phyloP scores from a whole-genome alignment of 2,797 vertebrate species.

The Cephalopachus bancanus region DNA sequence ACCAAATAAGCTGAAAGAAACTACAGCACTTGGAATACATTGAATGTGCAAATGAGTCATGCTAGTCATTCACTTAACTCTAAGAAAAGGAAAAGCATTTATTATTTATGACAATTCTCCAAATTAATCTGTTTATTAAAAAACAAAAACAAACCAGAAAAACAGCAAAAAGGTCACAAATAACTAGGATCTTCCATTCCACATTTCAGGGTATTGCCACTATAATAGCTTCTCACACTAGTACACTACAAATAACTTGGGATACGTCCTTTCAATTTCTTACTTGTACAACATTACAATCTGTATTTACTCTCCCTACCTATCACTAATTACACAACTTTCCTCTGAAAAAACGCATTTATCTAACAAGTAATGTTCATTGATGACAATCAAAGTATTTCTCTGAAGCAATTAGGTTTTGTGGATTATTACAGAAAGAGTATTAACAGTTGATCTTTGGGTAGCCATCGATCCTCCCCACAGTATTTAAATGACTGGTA shows the following conservation, averaged over 20 bases:
- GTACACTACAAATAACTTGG: background rate
- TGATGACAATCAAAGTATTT: slow-evolving; percentile 3
- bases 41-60: background rate
- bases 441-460: background rate
- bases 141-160: background rate
- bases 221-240: background rate
- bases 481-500: background rate
- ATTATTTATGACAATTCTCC: background rate
- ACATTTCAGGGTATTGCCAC: background rate
- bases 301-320: background rate
- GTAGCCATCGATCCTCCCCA: background rate
- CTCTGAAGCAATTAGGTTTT: slow-evolving; percentile 37
- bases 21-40: background rate
- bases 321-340: background rate
- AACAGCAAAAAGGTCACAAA: slow-evolving; percentile 21
- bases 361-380: slow-evolving; percentile 43
- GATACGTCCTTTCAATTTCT: slow-evolving; percentile 27
- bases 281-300: background rate
- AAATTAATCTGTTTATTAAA: slow-evolving; percentile 8
- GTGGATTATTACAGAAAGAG: background rate
- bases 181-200: background rate
- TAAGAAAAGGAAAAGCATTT: background rate
- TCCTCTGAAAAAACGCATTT: slow-evolving; percentile 35
- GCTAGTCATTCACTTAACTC: background rate
- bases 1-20: slow-evolving; percentile 54